These are phyloP conservation scores for Xerus rutilus DNA, from an alignment of 2,797 vertebrate genomes.

Conservation along the genomic window DNA sequence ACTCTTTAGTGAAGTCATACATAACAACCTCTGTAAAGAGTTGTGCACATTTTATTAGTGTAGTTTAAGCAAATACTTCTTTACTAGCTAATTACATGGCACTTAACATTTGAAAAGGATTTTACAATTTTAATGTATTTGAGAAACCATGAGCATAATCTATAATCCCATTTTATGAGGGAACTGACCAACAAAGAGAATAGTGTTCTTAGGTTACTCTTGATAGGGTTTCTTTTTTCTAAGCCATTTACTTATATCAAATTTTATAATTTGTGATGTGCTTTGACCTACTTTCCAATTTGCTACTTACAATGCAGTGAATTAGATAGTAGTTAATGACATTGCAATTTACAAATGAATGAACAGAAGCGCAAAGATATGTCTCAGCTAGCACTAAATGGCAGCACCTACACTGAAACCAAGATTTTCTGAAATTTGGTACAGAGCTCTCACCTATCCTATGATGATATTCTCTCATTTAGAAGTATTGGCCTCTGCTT, in stretches of 20 bases:
- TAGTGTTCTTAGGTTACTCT: background rate
- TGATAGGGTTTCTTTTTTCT: conserved; percentile 4
- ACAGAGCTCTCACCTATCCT: background rate
- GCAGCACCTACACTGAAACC: background rate
- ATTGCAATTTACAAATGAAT: conserved; percentile 66
- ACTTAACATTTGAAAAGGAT: conserved; percentile 58
- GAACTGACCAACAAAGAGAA: conserved; percentile 32
- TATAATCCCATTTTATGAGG: conserved; percentile 56
- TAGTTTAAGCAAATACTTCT: conserved; percentile 41
- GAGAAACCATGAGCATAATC: conserved; percentile 28
- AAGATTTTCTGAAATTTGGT: conserved; percentile 45
- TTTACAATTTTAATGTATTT: conserved; percentile 57
- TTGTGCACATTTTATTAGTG: background rate
- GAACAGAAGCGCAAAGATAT: conserved; percentile 40
- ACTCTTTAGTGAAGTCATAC: background rate
- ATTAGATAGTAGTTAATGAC: conserved; percentile 59
- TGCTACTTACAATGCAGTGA: conserved; percentile 19
- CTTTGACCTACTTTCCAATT: conserved; percentile 62
- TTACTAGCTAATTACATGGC: background rate
- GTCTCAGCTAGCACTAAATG: conserved; percentile 12
- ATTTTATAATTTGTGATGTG: conserved; percentile 50
- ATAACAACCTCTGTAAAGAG: no score
- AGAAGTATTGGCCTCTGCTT: background rate
- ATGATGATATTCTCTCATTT: background rate
- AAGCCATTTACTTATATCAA: conserved; percentile 34